Percentiles rank a stretch among this genome's conserved stretches.
Conservation (phyloP, 2,113 vertebrate species). For the Peromyscus maniculatus region DNA sequence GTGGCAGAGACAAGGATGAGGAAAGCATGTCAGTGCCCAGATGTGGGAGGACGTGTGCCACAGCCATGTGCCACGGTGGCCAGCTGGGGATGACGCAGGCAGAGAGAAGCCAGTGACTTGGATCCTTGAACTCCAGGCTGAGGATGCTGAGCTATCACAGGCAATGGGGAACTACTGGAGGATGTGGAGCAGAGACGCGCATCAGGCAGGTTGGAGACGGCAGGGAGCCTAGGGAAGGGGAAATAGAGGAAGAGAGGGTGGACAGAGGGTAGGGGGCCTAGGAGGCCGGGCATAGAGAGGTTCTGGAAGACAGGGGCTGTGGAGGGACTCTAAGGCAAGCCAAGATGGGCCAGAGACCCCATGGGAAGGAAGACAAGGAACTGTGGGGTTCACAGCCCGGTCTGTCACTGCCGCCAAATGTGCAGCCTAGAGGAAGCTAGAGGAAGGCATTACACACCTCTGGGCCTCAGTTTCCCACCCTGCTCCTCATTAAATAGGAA, state of each 20-base stretch:
- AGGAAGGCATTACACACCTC: not conserved
- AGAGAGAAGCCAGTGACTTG: not conserved
- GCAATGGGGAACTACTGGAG: not conserved
- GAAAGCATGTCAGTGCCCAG: not conserved
- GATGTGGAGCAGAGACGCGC: not conserved
- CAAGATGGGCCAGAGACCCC: no score
- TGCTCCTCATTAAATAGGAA: not conserved
- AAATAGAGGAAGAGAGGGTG: not conserved
- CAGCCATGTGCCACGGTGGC: not conserved
- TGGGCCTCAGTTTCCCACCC: not conserved
- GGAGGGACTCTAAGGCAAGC: fast-evolving
- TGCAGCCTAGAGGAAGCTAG: not conserved
- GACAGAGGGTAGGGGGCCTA: not conserved
- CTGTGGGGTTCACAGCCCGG: not conserved
- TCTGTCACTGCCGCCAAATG: not conserved
- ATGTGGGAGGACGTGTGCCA: not conserved
- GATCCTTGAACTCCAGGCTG: not conserved
- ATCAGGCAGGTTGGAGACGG: not conserved
- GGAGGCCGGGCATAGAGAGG: fast-evolving
- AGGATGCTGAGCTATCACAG: not conserved
- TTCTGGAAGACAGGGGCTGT: no score
- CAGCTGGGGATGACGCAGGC: not conserved
- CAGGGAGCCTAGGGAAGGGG: no score
- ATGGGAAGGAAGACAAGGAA: fast-evolving
- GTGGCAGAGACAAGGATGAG: not conserved